phyloP scores from a whole-genome alignment of 2,797 vertebrate species.

The Borostomias antarcticus region DNA sequence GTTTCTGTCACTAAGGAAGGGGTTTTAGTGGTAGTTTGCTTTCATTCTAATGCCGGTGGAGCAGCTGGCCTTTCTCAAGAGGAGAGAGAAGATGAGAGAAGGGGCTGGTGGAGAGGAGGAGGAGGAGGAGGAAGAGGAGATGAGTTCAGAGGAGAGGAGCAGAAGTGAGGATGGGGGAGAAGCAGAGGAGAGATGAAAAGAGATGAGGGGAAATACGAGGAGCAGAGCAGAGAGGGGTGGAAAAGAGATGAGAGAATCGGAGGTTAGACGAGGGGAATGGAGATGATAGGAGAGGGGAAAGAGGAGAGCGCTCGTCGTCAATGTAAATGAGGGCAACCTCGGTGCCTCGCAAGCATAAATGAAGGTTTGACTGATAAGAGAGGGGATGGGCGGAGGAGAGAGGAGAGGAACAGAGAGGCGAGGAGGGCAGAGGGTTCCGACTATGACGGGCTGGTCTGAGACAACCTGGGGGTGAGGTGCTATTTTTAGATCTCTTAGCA shows the following conservation, averaged over 20 bases:
- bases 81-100: too few relatives aligned
- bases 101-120: too few relatives aligned
- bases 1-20: too few relatives aligned
- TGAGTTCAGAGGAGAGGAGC: too few relatives aligned
- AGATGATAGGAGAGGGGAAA: not conserved
- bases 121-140: too few relatives aligned
- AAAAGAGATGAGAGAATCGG: not conserved
- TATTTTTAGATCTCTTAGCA: conserved; percentile 61
- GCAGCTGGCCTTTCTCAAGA: too few relatives aligned
- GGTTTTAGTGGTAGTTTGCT: too few relatives aligned
- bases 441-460: conserved; percentile 52
- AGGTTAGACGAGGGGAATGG: not conserved
- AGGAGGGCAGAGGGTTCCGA: conserved; percentile 32
- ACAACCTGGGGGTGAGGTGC: conserved; percentile 51
- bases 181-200: not conserved
- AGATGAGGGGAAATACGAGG: not conserved
- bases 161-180: not conserved
- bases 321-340: too few relatives aligned
- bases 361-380: conserved; percentile 14
- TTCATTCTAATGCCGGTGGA: too few relatives aligned
- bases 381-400: too few relatives aligned
- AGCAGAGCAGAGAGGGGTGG: conserved; percentile 22
- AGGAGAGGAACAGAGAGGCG: not conserved
- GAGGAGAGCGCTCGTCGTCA: not conserved
- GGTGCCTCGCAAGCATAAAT: too few relatives aligned